Percentiles rank a stretch among this genome's conserved stretches.
These are phyloP conservation scores for Myotis daubentonii DNA, from an alignment of 2,797 vertebrate species.

Conservation along the genomic window DNA sequence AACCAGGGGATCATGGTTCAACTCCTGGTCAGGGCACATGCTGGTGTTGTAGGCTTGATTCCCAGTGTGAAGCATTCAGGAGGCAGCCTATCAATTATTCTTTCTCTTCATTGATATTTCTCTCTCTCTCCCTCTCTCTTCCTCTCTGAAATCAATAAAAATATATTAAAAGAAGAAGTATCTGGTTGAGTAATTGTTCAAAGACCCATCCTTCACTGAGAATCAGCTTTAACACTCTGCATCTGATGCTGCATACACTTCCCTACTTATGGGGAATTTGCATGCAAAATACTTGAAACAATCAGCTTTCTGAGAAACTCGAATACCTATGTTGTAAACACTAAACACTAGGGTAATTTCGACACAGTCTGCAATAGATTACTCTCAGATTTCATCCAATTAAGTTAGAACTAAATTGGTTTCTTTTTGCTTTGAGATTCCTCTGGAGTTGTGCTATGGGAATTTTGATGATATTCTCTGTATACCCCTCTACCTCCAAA, in stretches of 20 bases:
- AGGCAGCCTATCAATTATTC: too few relatives aligned
- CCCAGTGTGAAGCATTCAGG: too few relatives aligned
- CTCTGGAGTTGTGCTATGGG: not conserved
- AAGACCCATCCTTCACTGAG: not conserved
- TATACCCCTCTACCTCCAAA: not conserved
- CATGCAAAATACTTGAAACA: constrained; percentile 20
- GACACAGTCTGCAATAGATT: not conserved
- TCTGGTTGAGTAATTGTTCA: not conserved
- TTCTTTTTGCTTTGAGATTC: constrained; percentile 26
- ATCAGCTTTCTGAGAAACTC: not conserved
- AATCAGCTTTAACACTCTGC: not conserved
- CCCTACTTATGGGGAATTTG: constrained; percentile 2
- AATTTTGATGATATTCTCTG: not conserved
- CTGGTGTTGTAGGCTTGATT: too few relatives aligned
- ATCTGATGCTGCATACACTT: not conserved
- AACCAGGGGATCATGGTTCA: too few relatives aligned
- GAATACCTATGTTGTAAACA: not conserved
- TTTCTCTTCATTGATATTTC: too few relatives aligned
- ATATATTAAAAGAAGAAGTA: not conserved
- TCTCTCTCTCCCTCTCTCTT: too few relatives aligned
- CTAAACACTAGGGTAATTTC: constrained; percentile 15
- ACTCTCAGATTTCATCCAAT: constrained; percentile 46
- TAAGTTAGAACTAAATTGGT: constrained; percentile 36
- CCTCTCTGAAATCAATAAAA: too few relatives aligned
- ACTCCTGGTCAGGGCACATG: too few relatives aligned